Evolutionary conservation across 2,888 invertebrate species (phyloP).

Genomic region (Gnatocerus cornutus): DNA sequence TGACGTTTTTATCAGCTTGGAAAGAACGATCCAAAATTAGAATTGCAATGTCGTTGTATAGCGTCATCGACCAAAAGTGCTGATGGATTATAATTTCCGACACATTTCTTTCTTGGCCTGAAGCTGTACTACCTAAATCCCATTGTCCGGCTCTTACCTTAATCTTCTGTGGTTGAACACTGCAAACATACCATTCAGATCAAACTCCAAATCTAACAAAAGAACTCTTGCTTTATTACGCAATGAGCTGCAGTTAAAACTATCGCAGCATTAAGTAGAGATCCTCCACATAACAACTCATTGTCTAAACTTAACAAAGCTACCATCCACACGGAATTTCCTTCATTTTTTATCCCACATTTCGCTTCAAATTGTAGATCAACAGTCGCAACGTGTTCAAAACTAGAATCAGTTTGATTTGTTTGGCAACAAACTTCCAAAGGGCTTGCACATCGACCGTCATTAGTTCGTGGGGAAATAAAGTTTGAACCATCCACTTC

Average conservation of each 20-base stretch:
- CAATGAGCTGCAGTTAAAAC: conserved; percentile 89
- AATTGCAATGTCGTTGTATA: conserved; percentile 82
- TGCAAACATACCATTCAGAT: conserved; percentile 29
- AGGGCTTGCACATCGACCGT: conserved; percentile 77
- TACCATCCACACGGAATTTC: conserved; percentile 79
- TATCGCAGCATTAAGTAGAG: conserved; percentile 85
- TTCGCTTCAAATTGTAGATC: conserved; percentile 75
- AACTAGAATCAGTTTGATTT: conserved; percentile 61
- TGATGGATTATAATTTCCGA: conserved; percentile 71
- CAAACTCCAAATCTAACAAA: neutral
- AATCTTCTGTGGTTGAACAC: conserved; percentile 52
- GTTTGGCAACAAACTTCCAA: conserved; percentile 80
- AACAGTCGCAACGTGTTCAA: conserved; percentile 53
- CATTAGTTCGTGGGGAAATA: conserved; percentile 79
- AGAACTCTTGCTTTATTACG: conserved; percentile 71
- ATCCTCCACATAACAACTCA: conserved; percentile 81
- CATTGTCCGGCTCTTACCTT: conserved; percentile 78
- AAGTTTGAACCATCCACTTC: conserved; percentile 77
- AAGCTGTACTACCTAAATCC: no score
- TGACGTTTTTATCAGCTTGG: conserved; percentile 78
- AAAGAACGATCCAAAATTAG: conserved; percentile 76
- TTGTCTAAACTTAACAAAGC: conserved; percentile 74
- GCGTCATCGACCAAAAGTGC: conserved; percentile 75
- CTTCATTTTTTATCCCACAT: conserved; percentile 79
- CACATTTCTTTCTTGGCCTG: conserved; percentile 75